Conservation (phyloP, 2,888 invertebrate species). For the Petrophora chlorosata region DNA sequence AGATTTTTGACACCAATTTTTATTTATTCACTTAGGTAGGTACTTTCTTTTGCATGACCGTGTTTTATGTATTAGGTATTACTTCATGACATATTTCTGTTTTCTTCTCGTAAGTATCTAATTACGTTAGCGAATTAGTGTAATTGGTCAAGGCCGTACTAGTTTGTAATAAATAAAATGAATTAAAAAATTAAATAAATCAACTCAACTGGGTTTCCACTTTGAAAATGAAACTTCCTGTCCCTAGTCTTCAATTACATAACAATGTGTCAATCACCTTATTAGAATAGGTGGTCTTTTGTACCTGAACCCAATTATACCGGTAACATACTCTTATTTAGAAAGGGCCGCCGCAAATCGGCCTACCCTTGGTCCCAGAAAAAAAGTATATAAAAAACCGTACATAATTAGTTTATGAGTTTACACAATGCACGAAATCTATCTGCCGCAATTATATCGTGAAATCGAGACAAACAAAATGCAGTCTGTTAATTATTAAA, state of each 20-base stretch:
- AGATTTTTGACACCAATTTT: too few species aligned
- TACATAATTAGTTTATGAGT: slow-evolving; percentile 77
- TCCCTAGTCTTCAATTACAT: slow-evolving; percentile 45
- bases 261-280: slow-evolving; percentile 78
- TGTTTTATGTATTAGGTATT: too few species aligned
- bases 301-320: slow-evolving; percentile 54
- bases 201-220: too few species aligned
- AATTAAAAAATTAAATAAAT: slow-evolving; percentile 20
- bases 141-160: too few species aligned
- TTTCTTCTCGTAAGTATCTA: too few species aligned
- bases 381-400: slow-evolving; percentile 51
- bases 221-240: slow-evolving; percentile 42
- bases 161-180: too few species aligned
- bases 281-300: slow-evolving; percentile 65
- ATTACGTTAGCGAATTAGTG: too few species aligned
- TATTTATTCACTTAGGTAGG: too few species aligned
- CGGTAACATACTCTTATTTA: slow-evolving; percentile 46
- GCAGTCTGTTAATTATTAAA: slow-evolving; percentile 64
- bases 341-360: slow-evolving; percentile 53
- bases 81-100: too few species aligned
- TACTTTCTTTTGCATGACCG: too few species aligned
- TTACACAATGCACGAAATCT: slow-evolving; percentile 71
- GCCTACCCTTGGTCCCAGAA: slow-evolving; percentile 36
- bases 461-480: slow-evolving; percentile 74
- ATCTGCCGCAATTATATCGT: slow-evolving; percentile 71